Percentiles rank a stretch among this genome's conserved stretches.
Conservation (phyloP, 2,113 vertebrate genomes). For the Syrrhaptes paradoxus region DNA sequence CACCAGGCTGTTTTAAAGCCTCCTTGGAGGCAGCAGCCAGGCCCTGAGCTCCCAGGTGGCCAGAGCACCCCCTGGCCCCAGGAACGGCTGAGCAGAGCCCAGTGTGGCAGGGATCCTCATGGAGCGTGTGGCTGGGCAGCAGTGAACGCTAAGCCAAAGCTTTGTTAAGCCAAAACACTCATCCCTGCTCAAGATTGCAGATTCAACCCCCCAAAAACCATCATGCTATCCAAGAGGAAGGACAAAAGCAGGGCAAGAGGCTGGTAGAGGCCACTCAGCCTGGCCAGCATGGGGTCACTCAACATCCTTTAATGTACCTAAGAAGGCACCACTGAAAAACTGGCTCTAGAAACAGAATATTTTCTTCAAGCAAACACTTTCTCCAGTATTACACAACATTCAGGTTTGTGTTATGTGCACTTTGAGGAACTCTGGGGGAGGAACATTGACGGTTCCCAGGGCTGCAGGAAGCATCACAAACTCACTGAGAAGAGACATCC, state of each 20-base stretch:
- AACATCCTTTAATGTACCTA: background rate
- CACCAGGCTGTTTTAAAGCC: background rate
- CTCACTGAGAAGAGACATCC: background rate
- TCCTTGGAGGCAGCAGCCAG: background rate
- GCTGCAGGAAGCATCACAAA: background rate
- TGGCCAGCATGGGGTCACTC: accelerated
- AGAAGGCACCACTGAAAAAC: background rate
- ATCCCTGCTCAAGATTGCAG: background rate
- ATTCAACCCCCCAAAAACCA: background rate
- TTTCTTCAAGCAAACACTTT: background rate
- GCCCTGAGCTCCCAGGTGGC: background rate
- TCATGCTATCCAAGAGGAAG: background rate
- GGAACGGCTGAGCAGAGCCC: background rate
- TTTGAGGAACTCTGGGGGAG: background rate
- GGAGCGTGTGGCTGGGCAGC: background rate
- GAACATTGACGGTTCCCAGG: background rate
- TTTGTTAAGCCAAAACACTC: background rate
- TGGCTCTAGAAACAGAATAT: background rate
- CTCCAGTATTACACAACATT: background rate
- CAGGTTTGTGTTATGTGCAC: background rate
- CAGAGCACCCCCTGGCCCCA: background rate
- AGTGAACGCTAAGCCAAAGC: background rate
- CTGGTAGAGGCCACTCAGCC: background rate
- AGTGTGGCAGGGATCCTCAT: accelerated
- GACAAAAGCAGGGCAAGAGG: background rate